Conservation (phyloP, 2,797 vertebrate species). For the Cephalopachus bancanus region DNA sequence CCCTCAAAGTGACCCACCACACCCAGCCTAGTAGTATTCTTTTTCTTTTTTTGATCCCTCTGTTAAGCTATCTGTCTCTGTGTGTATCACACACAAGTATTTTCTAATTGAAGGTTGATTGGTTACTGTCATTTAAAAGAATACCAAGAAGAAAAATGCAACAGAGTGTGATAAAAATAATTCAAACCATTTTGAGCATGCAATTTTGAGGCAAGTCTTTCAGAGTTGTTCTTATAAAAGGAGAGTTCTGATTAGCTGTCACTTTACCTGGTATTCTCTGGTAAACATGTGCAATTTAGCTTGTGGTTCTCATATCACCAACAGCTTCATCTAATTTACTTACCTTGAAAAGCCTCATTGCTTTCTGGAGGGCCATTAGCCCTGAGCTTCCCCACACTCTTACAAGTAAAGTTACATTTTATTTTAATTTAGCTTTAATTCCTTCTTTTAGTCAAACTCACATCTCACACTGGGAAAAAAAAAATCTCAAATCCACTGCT, state of each 20-base stretch:
- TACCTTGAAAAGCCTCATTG: neutral
- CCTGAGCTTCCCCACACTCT: neutral
- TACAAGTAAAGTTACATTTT: conserved; percentile 11
- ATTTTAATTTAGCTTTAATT: neutral
- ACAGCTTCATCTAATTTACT: neutral
- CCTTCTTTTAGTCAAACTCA: neutral
- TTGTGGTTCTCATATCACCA: neutral
- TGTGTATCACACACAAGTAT: neutral
- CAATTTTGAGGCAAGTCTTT: neutral
- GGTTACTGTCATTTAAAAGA: no score
- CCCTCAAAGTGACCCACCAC: no score
- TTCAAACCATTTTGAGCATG: neutral
- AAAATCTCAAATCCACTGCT: neutral
- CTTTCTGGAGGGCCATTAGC: neutral
- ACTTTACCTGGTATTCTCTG: neutral
- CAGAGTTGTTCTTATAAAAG: neutral
- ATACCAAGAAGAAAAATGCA: neutral
- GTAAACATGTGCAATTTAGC: neutral
- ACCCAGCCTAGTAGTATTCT: neutral
- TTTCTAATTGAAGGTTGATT: neutral
- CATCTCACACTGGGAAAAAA: neutral
- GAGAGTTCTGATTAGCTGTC: neutral
- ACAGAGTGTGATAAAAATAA: neutral
- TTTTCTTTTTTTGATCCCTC: neutral
- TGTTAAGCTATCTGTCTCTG: neutral